Evolutionary conservation across 2,797 vertebrate species (phyloP), one percentile per base, ranked within the genome.

Genomic region (Platyrinchus mystaceus): DNA sequence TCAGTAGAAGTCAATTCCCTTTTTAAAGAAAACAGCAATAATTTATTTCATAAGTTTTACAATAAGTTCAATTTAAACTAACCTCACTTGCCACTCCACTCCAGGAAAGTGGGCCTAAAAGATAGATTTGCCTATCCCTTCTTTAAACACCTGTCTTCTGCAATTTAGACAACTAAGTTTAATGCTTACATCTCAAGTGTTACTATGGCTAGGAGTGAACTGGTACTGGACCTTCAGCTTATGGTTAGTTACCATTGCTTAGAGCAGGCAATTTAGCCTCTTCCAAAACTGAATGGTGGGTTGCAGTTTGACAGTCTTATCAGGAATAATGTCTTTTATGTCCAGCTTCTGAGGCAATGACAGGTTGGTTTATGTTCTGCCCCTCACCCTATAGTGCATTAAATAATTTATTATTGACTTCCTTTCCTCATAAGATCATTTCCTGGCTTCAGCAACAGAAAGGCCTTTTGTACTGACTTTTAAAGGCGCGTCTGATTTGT

Each of bases 401-500:
- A 71, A 83, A 75, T 85, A 90, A 84, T 22, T 14, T 60, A 21
- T 78, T 87, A 55, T 84, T 6, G 5, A 59, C 16, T 74, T 90
- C 52, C 28, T 24, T 89, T 70, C 80, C 9, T 93, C 44, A 14
- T 79, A 58, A 58, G 59, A 81, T 95, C 93, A 70, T 90, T 96
- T 96, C 79, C 50, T 76, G 69, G 36, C 84, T 95, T 93, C 75
- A 58, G 30, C 43, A 89, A 12, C 59, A 53, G n/a, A 81, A 92
- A 75, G 41, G 18, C 34, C 59, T 94, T 96, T 95, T 85, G n/a
- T 79, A 63, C 37, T 87, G 94, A 90, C 75, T 92, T 92, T 50
- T 22, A 67, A 49, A 37, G 21, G 64, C 52, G 20, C 53, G 24
- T 17, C 43, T 73, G 75, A 66, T 17, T 80, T 44, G 70, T 85